Base-by-base conservation (phyloP, 2,113 vertebrate genomes). In the Craseonycteris thonglongyai region DNA sequence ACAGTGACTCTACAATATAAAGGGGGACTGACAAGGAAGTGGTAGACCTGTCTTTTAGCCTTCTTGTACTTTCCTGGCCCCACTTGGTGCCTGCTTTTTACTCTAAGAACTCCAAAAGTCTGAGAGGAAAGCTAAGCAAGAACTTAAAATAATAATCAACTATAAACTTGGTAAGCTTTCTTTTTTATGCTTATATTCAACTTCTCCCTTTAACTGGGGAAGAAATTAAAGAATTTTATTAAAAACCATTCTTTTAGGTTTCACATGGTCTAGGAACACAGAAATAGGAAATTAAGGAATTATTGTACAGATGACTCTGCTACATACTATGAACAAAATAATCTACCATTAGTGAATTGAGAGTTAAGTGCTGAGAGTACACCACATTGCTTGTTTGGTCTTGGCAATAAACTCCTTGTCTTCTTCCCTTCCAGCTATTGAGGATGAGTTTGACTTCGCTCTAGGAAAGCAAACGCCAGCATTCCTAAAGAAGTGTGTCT, bases 401-500 rank as follows among this genome's bases (percentile, higher is more conserved):
- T 45, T n/a, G 63, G 30, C 97, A 89, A 85, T 96, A 91, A 97
- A 96, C 63, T 94, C 51, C 42, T 56, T 86, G 3, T 97, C 22
- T 93, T 97, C 5, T 68, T 97, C 89, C 96, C 96, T 97, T 98
- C 95, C 98, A 99, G 99, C 99, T 91, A 98, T 99, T 95, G 99
- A 99, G 98, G 99, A 99, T 87, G 99, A 99, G 97, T 98, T 99
- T 95, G 99, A 99, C 98, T 99, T 99, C 94, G 99, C 99, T 91
- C 98, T 99, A 90, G 99, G 99, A 95, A 99, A 99, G 97, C 99
- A 99, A 98, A 99, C 99, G 2, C 98, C 99, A 87, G 99, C 99
- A 96, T 99, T 99, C 97, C 98, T 99, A 90, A 99, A 99, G 98
- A 99, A 99, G 98, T 99, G 99, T 65, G 99, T 99, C 96, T 99